Evolutionary conservation across 1,140 invertebrate genomes (phyloP), one percentile per base, ranked within the genome.

Genomic region (Dendrolimus kikuchii): DNA sequence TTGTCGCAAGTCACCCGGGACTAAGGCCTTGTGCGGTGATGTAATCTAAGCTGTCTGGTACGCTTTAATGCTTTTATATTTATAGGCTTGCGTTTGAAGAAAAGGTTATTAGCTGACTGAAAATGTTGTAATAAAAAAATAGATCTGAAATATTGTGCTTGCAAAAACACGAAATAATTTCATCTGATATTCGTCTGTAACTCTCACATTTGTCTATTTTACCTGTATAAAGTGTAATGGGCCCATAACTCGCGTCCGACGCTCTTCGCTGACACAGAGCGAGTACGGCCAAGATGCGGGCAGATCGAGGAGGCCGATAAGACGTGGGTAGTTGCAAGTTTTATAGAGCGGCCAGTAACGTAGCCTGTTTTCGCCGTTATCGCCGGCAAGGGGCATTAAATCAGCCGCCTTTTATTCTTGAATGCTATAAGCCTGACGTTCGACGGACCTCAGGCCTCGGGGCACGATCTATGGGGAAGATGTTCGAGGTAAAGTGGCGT

Each of bases 261-360:
- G 59, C 55, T 63, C 56, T 57, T 50, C 60, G 71, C 76, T 76
- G 75, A 76, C 70, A 62, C 63, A 54, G 60, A 62, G 56, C 61
- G 63, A 76, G 62, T 77, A 65, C 61, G 64, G 63, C 60, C 58
- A 64, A 70, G 71, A 76, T 74, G 76, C 71, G 67, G 72, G 70
- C 61, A 64, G 76, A 77, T 79, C 67, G 63, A 59, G 57, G 68
- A 55, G 51, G 61, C 42, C 65, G 71, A 74, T 79, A 77, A 77
- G 74, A 67, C 68, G 73, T 66, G 69, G 75, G 68, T 76, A 77
- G 66, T 72, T 66, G 62, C 59, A 69, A 67, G 68, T 75, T 81
- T 84, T 77, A 79, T 76, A 65, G 64, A 64, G 65, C 64, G 63
- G 63, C 62, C 66, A 60, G 66, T 74, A 66, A 66, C 66, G 51